Conservation (phyloP, 2,888 invertebrate genomes). For the Eupithecia centaureata region DNA sequence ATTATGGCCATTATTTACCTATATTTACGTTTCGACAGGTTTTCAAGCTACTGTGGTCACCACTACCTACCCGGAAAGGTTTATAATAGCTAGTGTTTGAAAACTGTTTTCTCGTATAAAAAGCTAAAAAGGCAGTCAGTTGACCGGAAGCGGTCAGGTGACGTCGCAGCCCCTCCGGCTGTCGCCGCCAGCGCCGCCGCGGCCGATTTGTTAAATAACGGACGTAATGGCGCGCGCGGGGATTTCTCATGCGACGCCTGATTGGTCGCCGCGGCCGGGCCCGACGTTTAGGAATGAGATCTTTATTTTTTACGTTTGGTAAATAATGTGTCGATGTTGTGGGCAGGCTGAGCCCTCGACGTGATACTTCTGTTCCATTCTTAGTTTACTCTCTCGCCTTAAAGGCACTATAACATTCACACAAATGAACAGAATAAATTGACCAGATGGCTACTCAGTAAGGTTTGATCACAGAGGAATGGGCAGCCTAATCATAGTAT, state of each 20-base stretch:
- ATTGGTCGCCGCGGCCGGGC: conserved; percentile 27
- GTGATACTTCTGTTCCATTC: background rate
- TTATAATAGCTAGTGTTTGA: no score
- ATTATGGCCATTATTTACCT: no score
- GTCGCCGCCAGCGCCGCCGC: conserved; percentile 37
- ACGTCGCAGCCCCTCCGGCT: conserved; percentile 27
- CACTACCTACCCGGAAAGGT: no score
- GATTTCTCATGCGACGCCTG: conserved; percentile 42
- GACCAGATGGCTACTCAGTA: no score
- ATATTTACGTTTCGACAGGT: no score
- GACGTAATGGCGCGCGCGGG: conserved; percentile 40
- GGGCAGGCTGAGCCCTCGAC: background rate
- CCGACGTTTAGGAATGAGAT: conserved; percentile 4
- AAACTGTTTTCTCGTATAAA: background rate
- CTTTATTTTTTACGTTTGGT: conserved; percentile 14
- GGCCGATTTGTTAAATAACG: conserved; percentile 42
- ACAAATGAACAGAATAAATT: no score
- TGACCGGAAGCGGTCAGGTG: conserved; percentile 7
- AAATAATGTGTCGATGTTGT: conserved; percentile 7
- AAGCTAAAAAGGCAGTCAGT: background rate
- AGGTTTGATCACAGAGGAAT: no score
- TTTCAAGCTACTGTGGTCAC: no score
- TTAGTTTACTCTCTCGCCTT: background rate
- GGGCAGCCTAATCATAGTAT: no score
- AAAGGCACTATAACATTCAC: no score